Percentiles rank a stretch among this genome's conserved stretches.
Evolutionary conservation across 1,140 invertebrate species (phyloP).

Genomic region (Drosophila nasuta): DNA sequence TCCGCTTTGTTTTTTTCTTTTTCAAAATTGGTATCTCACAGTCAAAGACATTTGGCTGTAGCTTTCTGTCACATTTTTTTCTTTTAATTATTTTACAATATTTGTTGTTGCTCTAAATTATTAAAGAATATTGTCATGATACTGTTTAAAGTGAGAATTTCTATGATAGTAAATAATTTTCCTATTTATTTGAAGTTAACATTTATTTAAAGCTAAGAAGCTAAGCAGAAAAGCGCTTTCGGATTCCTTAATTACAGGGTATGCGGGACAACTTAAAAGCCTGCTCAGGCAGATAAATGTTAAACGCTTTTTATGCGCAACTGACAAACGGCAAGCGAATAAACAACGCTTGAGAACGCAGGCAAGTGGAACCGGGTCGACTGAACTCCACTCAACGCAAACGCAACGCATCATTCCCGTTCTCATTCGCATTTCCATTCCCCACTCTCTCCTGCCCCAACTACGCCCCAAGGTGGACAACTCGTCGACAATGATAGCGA

Average conservation of each 20-base stretch:
- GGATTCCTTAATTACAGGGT: conserved; percentile 14
- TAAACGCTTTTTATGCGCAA: conserved; percentile 30
- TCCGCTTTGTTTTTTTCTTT: too few species aligned
- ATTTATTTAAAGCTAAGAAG: too few species aligned
- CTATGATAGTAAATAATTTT: too few species aligned
- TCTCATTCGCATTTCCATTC: neutral
- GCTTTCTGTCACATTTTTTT: too few species aligned
- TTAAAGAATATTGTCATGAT: too few species aligned
- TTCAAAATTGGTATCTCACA: too few species aligned
- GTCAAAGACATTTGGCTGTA: too few species aligned
- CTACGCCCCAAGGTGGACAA: neutral
- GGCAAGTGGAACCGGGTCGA: conserved; percentile 51
- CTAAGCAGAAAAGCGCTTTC: too few species aligned
- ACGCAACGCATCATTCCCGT: conserved; percentile 28
- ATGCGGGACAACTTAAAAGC: conserved; percentile 50
- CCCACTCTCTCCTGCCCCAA: conserved; percentile 1
- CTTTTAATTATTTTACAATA: too few species aligned
- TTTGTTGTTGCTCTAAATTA: too few species aligned
- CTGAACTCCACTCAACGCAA: neutral
- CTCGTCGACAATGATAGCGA: conserved; percentile 32
- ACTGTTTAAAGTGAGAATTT: too few species aligned
- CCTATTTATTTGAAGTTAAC: too few species aligned
- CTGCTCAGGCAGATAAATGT: conserved; percentile 55
- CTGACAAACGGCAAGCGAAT: conserved; percentile 28
- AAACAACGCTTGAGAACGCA: conserved; percentile 48